Base-by-base conservation (phyloP, 2,113 vertebrate genomes). In the Stigmatopora nigra region DNA sequence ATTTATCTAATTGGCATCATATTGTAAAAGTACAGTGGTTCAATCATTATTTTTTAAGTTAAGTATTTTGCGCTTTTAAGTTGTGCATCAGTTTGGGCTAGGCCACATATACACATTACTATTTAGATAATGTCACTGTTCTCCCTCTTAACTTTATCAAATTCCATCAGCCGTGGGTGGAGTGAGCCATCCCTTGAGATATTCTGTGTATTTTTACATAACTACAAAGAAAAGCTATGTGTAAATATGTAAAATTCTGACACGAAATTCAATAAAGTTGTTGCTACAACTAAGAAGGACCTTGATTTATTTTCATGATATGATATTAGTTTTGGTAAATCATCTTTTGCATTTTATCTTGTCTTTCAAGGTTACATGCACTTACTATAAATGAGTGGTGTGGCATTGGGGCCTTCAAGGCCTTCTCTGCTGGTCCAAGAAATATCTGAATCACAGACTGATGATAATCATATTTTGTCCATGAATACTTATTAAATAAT, bases 171-270 rank as follows among this genome's bases (percentile, higher is more conserved):
- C 22, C 20, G 3, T 35, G 53, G 11, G 71, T 65, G 67, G 75
- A 75, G 64, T 76, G 78, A 78, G 77, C 71, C 64, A 67, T 71
- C 53, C 53, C 15, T 31, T 25, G 65, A 56, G 70, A 69, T 84
- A 81, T 89, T 88, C 89, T 92, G 90, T 91, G 89, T 90, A 91
- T 91, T 91, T 91, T 90, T 91, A 90, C 89, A 84, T 84, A 86
- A 80, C 78, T 79, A 63, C 70, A 74, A 73, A 77, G 81, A 65
- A 67, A 78, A 85, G 80, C 55, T 79, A 84, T 86, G 72, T 92
- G 90, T 92, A 91, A 88, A 92, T 91, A 92, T 87, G 88, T 91
- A 88, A 91, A 86, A 87, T 78, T 65, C 77, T 82, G 82, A 87
- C 78, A 88, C 80, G 85, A 77, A 41, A 88, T 86, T 88, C 88